phyloP scores from a whole-genome alignment of 2,888 invertebrate species.

The Lymantria monacha region DNA sequence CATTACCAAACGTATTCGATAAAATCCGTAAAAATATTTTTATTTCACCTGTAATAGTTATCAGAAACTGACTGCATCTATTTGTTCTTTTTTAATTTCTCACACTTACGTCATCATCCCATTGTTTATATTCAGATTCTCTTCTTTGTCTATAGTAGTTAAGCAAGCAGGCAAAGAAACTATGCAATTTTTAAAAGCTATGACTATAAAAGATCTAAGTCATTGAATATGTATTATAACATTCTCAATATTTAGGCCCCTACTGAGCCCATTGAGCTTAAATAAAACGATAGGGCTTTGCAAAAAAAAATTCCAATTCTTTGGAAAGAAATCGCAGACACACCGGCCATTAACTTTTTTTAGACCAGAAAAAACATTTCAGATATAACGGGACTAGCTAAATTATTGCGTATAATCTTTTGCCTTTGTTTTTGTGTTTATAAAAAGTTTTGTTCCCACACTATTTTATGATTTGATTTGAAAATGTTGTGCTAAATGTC shows the following conservation, averaged over 20 bases:
- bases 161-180: no score
- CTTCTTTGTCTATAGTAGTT: no score
- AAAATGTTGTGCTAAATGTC: slow-evolving; percentile 21
- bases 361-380: slow-evolving; percentile 50
- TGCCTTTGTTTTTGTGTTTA: slow-evolving; percentile 57
- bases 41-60: no score
- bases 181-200: neutral
- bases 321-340: slow-evolving; percentile 71
- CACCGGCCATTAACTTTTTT: slow-evolving; percentile 71
- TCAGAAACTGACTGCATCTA: no score
- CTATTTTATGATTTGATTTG: slow-evolving; percentile 44
- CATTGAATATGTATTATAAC: slow-evolving; percentile 25
- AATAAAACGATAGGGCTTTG: slow-evolving; percentile 46
- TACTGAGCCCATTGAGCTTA: slow-evolving; percentile 68
- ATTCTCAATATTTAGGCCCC: slow-evolving; percentile 43
- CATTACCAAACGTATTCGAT: no score
- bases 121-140: no score
- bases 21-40: no score
- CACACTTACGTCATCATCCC: no score
- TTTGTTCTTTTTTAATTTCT: no score
- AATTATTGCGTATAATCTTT: slow-evolving; percentile 77
- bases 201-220: slow-evolving; percentile 22
- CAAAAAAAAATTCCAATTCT: slow-evolving; percentile 45
- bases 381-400: slow-evolving; percentile 66
- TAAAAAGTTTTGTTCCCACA: slow-evolving; percentile 63